Conservation (phyloP, 2,888 invertebrate genomes). For the Alsophila aescularia region DNA sequence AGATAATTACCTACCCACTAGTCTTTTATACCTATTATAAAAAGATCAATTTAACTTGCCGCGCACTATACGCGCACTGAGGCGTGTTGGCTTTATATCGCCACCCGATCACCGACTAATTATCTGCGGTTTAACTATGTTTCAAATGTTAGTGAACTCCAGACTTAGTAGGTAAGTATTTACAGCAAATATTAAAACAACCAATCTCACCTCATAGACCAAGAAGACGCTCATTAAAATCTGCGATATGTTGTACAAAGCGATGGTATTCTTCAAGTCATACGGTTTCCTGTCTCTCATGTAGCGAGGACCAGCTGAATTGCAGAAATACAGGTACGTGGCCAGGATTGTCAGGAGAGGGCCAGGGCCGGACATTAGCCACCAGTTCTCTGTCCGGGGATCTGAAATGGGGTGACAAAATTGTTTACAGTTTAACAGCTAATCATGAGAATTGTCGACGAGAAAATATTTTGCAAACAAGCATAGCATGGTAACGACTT, state of each 20-base stretch:
- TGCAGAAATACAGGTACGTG: constrained; percentile 88
- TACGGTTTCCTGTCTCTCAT: constrained; percentile 91
- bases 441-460: too few species aligned
- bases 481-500: too few species aligned
- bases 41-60: too few species aligned
- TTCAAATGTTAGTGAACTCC: too few species aligned
- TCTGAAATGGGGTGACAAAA: constrained; percentile 74
- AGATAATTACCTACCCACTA: too few species aligned
- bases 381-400: constrained; percentile 90
- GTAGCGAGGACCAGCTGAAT: constrained; percentile 89
- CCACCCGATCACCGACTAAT: too few species aligned
- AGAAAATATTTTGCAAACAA: too few species aligned
- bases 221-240: constrained; percentile 93
- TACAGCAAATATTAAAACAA: neutral
- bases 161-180: too few species aligned
- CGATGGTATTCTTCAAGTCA: constrained; percentile 88
- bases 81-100: too few species aligned
- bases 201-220: constrained; percentile 72
- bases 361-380: constrained; percentile 89
- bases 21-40: too few species aligned
- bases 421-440: neutral
- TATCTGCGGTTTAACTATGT: too few species aligned
- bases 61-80: too few species aligned
- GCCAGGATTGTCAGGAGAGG: constrained; percentile 87
- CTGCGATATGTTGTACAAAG: constrained; percentile 94